Conservation (phyloP, 2,113 vertebrate species). For the Ictalurus furcatus region DNA sequence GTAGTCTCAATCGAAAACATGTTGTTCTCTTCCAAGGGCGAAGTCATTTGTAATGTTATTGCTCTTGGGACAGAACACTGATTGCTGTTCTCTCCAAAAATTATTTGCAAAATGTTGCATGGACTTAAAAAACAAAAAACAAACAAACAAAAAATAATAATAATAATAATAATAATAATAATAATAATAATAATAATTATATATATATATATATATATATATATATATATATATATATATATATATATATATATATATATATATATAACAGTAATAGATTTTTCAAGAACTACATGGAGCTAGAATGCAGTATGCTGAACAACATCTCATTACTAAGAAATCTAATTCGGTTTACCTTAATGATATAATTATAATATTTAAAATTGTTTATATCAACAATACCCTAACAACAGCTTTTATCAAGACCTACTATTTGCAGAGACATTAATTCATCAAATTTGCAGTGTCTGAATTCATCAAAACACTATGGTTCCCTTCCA, state of each 20-base stretch:
- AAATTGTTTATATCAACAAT: not conserved
- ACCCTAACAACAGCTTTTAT: not conserved
- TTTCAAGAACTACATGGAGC: not conserved
- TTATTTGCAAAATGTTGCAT: not conserved
- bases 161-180: too few relatives aligned
- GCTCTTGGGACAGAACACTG: not conserved
- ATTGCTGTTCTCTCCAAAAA: not conserved
- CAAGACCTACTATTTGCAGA: not conserved
- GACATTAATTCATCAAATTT: too few relatives aligned
- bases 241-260: too few relatives aligned
- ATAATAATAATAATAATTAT: too few relatives aligned
- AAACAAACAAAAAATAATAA: too few relatives aligned
- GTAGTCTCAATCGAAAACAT: not conserved
- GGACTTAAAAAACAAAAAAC: not conserved
- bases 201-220: too few relatives aligned
- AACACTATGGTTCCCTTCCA: not conserved
- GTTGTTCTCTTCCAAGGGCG: not conserved
- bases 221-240: too few relatives aligned
- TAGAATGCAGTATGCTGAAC: not conserved
- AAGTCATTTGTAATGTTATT: not conserved
- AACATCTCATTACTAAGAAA: not conserved
- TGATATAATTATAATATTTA: not conserved
- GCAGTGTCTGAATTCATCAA: too few relatives aligned
- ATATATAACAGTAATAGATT: not conserved
- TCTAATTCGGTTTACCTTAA: not conserved